Evolutionary conservation across 1,140 invertebrate species (phyloP), one percentile per base, ranked within the genome.

Genomic region (Diabrotica virgifera): DNA sequence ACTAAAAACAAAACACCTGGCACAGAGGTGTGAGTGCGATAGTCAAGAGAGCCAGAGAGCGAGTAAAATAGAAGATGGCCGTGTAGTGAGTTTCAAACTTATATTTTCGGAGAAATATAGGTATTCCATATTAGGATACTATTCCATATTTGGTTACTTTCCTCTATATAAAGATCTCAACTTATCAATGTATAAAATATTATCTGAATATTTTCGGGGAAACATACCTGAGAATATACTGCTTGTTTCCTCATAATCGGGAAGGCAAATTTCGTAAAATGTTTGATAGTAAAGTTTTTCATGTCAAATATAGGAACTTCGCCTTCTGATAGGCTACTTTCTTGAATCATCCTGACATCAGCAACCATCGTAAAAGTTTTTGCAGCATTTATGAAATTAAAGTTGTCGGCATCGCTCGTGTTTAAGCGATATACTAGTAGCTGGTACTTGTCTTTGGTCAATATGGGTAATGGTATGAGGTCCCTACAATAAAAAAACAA

Each of bases 221-320:
- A 36, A 58, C 64, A 59, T 70, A 80, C 83, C 73, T 85, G 84
- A 53, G 85, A 84, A 63, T 88, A 90, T 63, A 88, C 80, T 82
- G 89, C 88, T 73, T 88, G 89, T 73, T 85, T 85, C 40, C 85
- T 83, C 9, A 90, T 71, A 24, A 85, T 82, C 0, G 82, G 81
- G n/a, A 90, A 76, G 56, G 85, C 85, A 8, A 89, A 77, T 76
- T 85, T 86, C 5, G 83, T 81, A 11, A 89, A 76, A 67, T 89
- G 88, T 37, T 84, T 85, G 37, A 89, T 71, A 3, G 82, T 80
- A 11, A 85, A 83, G 12, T 87, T 87, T 0, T 80, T 76, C 77
- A 89, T 85, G 70, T 90, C 88, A 57, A 90, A 89, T 12, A 90
- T 84, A 14, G 88, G 86, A 63, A 90, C 82, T 71, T 90, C 88